These are phyloP conservation scores for Dendrocincla tyrannina DNA, from an alignment of 2,797 vertebrate genomes.

Conservation along the genomic window DNA sequence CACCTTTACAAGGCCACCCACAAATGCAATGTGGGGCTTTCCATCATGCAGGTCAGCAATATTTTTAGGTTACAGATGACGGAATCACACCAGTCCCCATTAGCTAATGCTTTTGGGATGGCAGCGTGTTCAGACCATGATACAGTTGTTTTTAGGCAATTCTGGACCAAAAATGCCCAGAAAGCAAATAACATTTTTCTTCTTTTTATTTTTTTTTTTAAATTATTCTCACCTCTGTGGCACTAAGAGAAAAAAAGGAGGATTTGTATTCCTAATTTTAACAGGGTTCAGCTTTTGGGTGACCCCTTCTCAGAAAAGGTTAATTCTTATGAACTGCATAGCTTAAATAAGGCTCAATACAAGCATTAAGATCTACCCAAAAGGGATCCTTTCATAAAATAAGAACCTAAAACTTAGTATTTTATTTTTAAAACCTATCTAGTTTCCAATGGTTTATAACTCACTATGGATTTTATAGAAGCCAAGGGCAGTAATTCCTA, in stretches of 20 bases:
- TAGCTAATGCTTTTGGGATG: neutral
- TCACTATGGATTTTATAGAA: neutral
- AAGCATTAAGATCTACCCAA: neutral
- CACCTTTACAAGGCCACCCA: neutral
- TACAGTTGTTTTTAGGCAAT: neutral
- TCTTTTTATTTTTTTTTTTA: neutral
- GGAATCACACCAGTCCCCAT: neutral
- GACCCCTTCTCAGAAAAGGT: neutral
- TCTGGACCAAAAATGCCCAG: neutral
- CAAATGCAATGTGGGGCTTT: neutral
- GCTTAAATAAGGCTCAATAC: neutral
- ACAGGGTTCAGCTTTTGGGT: neutral
- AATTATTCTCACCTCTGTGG: neutral
- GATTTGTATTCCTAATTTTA: constrained; percentile 21
- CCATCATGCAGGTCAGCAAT: neutral
- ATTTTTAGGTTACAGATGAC: neutral
- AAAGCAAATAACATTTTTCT: neutral
- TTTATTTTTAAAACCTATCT: neutral
- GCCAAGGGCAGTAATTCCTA: neutral
- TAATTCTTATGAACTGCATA: constrained; percentile 13
- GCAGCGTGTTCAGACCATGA: neutral
- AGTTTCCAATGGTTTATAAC: neutral
- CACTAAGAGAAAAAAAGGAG: neutral
- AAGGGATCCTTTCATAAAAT: neutral
- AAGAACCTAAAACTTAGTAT: neutral